phyloP scores from a whole-genome alignment of 2,113 vertebrate genomes.

The Aramus guarauna region DNA sequence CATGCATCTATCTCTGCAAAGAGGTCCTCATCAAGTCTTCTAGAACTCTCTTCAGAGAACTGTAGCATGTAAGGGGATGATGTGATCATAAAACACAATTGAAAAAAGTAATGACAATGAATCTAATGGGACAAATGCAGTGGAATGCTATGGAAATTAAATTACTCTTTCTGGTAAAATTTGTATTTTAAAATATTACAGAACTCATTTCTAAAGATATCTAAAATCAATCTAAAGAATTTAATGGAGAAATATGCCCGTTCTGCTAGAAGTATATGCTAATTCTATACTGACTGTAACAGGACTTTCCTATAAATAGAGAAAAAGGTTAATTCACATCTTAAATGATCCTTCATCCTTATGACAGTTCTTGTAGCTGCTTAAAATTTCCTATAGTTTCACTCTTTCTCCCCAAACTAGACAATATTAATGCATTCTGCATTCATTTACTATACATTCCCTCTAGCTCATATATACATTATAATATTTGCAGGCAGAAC shows the following conservation, averaged over 20 bases:
- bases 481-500: slow-evolving; percentile 12
- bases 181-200: not conserved
- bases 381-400: not conserved
- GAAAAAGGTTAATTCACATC: not conserved
- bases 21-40: not conserved
- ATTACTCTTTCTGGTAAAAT: not conserved
- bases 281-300: not conserved
- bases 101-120: not conserved
- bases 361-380: not conserved
- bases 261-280: not conserved
- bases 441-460: not conserved
- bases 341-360: not conserved
- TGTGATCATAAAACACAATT: not conserved
- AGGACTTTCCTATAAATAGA: not conserved
- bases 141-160: not conserved
- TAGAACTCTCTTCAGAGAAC: not conserved
- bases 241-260: not conserved
- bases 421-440: not conserved
- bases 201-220: not conserved
- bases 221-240: not conserved
- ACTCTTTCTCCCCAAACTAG: not conserved
- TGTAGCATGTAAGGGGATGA: not conserved
- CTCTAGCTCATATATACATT: not conserved
- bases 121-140: not conserved
- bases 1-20: not conserved